phyloP scores from a whole-genome alignment of 2,113 vertebrate species.

The Apeltes quadracus region DNA sequence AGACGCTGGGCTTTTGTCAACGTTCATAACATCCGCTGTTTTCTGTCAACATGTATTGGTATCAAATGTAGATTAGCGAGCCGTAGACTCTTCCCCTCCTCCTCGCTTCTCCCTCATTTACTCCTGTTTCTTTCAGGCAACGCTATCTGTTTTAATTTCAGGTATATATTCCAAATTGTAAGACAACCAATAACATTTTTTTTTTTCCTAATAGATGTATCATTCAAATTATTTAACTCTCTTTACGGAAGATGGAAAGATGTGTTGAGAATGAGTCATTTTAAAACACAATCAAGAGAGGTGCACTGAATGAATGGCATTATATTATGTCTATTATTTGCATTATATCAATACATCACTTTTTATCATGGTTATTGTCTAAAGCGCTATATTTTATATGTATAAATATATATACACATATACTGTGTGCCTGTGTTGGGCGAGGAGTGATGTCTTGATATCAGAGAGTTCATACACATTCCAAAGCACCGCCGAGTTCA shows the following conservation, averaged over 20 bases:
- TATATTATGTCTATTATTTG: neutral
- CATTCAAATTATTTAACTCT: neutral
- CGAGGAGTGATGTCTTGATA: slow-evolving; percentile 36
- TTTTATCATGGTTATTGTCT: too few species aligned
- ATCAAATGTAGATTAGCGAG: slow-evolving; percentile 12
- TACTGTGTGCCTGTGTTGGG: slow-evolving; percentile 13
- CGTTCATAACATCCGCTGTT: slow-evolving; percentile 21
- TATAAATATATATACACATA: neutral
- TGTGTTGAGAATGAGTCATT: neutral
- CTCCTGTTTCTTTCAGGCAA: neutral
- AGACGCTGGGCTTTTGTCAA: slow-evolving; percentile 24
- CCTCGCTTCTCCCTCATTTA: neutral
- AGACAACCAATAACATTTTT: neutral
- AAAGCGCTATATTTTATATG: too few species aligned
- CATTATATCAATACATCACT: neutral
- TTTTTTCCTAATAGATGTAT: neutral
- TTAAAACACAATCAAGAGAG: neutral
- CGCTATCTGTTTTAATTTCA: neutral
- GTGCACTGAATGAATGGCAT: neutral
- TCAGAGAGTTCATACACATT: slow-evolving; percentile 68
- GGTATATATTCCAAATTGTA: neutral
- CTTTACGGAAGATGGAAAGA: too few species aligned
- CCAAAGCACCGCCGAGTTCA: slow-evolving; percentile 62
- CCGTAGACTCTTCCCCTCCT: neutral
- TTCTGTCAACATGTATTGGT: slow-evolving; percentile 5